phyloP scores from a whole-genome alignment of 2,797 vertebrate species.

The Borostomias antarcticus region DNA sequence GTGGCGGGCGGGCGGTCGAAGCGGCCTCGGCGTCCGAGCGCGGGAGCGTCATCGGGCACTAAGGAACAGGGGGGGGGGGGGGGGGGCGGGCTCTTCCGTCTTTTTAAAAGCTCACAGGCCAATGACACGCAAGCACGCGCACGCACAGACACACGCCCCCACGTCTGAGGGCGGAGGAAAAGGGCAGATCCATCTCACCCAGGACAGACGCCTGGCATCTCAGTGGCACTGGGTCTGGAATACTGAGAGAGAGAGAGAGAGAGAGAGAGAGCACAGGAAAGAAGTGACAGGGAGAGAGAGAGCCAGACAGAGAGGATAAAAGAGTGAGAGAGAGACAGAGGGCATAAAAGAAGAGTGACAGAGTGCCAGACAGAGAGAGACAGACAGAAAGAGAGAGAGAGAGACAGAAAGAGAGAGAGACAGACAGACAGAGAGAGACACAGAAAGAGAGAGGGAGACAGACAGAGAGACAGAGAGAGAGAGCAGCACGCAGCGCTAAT shows the following conservation, averaged over 20 bases:
- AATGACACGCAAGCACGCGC: not conserved
- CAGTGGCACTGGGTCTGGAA: not conserved
- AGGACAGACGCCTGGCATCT: too few species aligned
- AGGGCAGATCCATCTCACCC: too few species aligned
- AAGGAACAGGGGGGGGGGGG: too few species aligned
- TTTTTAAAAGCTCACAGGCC: too few species aligned
- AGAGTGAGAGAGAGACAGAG: conserved; percentile 6
- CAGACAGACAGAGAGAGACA: conserved; percentile 7
- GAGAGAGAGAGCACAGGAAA: not conserved
- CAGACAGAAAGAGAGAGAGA: conserved; percentile 5
- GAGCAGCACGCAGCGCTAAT: conserved; percentile 39
- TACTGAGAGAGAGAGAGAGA: not conserved
- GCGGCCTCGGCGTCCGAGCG: too few species aligned
- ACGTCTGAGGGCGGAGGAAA: not conserved
- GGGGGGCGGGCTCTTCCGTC: too few species aligned
- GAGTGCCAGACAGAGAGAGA: conserved; percentile 5
- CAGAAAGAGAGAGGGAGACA: conserved; percentile 7
- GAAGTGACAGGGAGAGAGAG: not conserved
- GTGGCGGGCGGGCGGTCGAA: too few species aligned
- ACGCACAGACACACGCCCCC: not conserved
- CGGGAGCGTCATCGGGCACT: too few species aligned
- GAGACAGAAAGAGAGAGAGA: conserved; percentile 9
- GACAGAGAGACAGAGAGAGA: conserved; percentile 12
- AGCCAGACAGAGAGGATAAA: not conserved
- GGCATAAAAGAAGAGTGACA: conserved; percentile 49